Conservation (phyloP, 2,888 invertebrate species). For the Andrena chrysosceles region DNA sequence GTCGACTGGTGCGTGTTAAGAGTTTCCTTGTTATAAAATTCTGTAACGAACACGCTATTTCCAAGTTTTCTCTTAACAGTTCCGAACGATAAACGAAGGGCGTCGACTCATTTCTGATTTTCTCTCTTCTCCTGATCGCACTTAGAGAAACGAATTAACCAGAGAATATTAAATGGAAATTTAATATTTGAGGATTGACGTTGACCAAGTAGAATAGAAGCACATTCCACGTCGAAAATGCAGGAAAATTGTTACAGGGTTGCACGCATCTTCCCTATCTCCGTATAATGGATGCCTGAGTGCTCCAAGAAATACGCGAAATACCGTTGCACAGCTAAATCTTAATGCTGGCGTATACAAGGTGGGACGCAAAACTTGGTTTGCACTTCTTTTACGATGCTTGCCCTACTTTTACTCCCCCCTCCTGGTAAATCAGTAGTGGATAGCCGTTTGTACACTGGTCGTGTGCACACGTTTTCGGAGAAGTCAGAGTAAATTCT, state of each 20-base stretch:
- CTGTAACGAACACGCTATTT: neutral
- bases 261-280: constrained; percentile 18
- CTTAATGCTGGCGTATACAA: constrained; percentile 61
- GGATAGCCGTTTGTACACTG: constrained; percentile 43
- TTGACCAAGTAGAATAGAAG: neutral
- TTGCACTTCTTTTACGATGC: constrained; percentile 67
- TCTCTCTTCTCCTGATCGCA: no score
- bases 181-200: constrained; percentile 12
- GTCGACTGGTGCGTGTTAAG: constrained; percentile 1
- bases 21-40: constrained; percentile 3
- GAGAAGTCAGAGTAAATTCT: constrained; percentile 56
- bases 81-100: neutral
- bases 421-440: constrained; percentile 46
- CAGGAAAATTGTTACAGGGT: constrained; percentile 46
- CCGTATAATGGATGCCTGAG: constrained; percentile 26
- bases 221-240: constrained; percentile 10
- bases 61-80: neutral
- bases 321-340: constrained; percentile 54
- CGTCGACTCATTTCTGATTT: neutral
- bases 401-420: constrained; percentile 69
- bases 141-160: neutral
- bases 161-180: constrained; percentile 27
- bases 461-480: constrained; percentile 39
- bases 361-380: constrained; percentile 56
- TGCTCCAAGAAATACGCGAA: constrained; percentile 59